These are phyloP conservation scores for Thamnophis sirtalis DNA, from an alignment of 2,113 vertebrate species.

Conservation along the genomic window DNA sequence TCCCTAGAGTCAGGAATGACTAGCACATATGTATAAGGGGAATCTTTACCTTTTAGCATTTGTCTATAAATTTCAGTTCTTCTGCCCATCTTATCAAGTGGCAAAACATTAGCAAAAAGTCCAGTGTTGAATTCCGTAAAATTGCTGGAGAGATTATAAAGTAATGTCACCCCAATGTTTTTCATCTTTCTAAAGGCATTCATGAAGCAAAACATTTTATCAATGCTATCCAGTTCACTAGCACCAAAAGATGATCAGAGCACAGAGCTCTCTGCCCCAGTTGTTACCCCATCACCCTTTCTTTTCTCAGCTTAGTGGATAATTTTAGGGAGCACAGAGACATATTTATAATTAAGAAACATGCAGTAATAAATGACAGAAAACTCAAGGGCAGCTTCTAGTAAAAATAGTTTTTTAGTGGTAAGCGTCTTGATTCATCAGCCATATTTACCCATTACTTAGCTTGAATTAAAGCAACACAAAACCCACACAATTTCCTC, in stretches of 20 bases:
- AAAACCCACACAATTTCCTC: not conserved
- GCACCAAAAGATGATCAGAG: not conserved
- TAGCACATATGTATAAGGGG: no score
- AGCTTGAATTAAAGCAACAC: not conserved
- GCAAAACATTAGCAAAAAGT: not conserved
- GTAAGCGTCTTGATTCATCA: not conserved
- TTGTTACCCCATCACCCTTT: not conserved
- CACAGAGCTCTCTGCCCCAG: not conserved
- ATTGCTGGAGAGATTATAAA: not conserved
- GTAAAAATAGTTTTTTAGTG: not conserved
- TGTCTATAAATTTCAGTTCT: not conserved
- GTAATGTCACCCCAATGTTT: not conserved
- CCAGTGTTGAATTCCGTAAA: not conserved
- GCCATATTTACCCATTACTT: not conserved
- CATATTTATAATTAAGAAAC: not conserved
- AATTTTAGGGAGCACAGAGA: not conserved
- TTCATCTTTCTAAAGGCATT: not conserved
- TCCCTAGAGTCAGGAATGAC: no score
- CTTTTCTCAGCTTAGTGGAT: not conserved
- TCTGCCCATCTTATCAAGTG: not conserved
- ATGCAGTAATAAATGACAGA: not conserved
- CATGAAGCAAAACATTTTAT: not conserved
- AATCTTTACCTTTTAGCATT: not conserved
- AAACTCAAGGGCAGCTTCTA: not conserved
- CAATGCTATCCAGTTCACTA: not conserved